A percentile compares a stretch with the other conserved stretches of the same genome.
These are phyloP conservation scores for Muricea muricata DNA, from an alignment of 92 coral and sea anemone genomes.

Conservation along the genomic window DNA sequence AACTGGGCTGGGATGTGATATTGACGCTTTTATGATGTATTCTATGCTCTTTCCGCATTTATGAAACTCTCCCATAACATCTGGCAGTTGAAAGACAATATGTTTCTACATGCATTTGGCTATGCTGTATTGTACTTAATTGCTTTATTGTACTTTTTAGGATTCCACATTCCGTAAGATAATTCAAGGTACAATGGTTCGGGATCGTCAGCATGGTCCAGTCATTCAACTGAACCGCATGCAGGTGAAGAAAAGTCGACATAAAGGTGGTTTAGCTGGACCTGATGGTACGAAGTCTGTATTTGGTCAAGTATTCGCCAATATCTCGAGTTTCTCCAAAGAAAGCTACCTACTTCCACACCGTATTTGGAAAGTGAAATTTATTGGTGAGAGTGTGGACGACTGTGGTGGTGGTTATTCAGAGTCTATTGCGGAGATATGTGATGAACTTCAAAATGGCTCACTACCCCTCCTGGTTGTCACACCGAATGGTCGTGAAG, in stretches of 20 bases:
- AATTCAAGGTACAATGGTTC: constrained; percentile 96
- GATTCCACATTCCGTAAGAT: constrained; percentile 96
- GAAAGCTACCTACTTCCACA: constrained; percentile 91
- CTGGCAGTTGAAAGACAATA: no score
- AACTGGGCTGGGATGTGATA: no score
- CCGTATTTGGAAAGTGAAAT: constrained; percentile 98
- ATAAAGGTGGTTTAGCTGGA: constrained; percentile 93
- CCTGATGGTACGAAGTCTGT: constrained; percentile 96
- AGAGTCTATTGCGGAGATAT: constrained; percentile 98
- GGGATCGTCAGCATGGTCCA: constrained; percentile 98
- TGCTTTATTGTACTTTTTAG: constrained; percentile 43
- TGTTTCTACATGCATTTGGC: no score
- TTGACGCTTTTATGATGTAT: no score
- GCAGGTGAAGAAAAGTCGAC: constrained; percentile 95
- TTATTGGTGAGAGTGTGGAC: constrained; percentile 98
- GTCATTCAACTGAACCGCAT: constrained; percentile 97
- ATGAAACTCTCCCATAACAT: no score
- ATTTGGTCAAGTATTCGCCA: constrained; percentile 93
- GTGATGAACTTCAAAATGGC: constrained; percentile 98
- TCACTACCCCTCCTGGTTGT: constrained; percentile 92
- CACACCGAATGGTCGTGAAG: constrained; percentile 98
- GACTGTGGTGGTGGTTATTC: constrained; percentile 99
- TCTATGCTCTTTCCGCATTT: background rate
- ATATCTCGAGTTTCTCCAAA: constrained; percentile 89
- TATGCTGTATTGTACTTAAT: background rate